Conservation (phyloP, 2,888 invertebrate species). For the Habrosyne pyritoides region DNA sequence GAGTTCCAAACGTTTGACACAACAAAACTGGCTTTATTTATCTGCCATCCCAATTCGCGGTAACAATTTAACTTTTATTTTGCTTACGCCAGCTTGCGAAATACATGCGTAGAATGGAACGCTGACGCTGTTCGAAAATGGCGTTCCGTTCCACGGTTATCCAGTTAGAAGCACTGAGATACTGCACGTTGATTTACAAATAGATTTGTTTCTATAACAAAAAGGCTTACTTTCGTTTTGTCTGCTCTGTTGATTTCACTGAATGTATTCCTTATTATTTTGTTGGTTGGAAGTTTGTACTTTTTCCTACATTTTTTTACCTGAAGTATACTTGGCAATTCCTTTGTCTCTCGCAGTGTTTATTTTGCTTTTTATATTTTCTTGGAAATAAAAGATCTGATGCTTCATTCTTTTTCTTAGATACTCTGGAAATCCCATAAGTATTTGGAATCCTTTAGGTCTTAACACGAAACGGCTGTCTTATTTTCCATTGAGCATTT, state of each 20-base stretch:
- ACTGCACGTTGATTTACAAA: background rate
- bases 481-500: too few relatives aligned
- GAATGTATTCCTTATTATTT: background rate
- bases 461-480: too few relatives aligned
- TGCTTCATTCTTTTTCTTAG: too few relatives aligned
- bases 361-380: background rate
- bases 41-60: background rate
- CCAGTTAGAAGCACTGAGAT: slow-evolving; percentile 12
- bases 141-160: slow-evolving; percentile 8
- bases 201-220: background rate
- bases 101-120: slow-evolving; percentile 25
- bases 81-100: slow-evolving; percentile 10
- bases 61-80: slow-evolving; percentile 9
- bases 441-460: too few relatives aligned
- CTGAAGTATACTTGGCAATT: background rate
- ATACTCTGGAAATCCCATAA: too few relatives aligned
- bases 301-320: background rate
- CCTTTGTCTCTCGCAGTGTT: background rate
- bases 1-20: background rate
- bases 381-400: too few relatives aligned
- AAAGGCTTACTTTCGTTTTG: background rate
- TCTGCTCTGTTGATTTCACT: background rate
- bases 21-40: background rate
- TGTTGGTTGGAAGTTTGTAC: background rate
- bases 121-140: slow-evolving; percentile 15